phyloP scores from a whole-genome alignment of 2,797 vertebrate species.

The Benthosema pterotum region DNA sequence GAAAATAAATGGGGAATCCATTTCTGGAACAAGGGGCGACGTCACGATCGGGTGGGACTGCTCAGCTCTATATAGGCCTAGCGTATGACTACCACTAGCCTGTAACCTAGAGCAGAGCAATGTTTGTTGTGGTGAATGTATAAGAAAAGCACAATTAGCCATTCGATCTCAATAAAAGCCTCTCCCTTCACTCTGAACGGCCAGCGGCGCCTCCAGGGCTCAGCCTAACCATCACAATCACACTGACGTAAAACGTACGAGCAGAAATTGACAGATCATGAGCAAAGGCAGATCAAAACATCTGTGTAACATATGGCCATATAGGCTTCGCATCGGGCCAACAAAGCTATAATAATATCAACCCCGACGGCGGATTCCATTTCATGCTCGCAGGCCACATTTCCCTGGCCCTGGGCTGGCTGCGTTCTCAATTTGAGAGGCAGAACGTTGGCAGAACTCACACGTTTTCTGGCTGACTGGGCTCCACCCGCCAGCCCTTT shows the following conservation, averaged over 20 bases:
- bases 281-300: slow-evolving; percentile 35
- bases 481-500: slow-evolving; percentile 47
- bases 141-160: slow-evolving; percentile 25
- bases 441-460: slow-evolving; percentile 65
- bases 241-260: slow-evolving; percentile 6
- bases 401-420: neutral
- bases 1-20: too few relatives aligned
- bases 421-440: slow-evolving; percentile 30
- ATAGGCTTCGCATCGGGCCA: slow-evolving; percentile 29
- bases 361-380: slow-evolving; percentile 9
- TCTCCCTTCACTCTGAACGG: slow-evolving; percentile 8
- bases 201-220: slow-evolving; percentile 44
- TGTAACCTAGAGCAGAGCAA: slow-evolving; percentile 2
- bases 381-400: slow-evolving; percentile 30
- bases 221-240: slow-evolving; percentile 25
- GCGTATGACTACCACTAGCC: neutral
- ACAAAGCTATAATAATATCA: slow-evolving; percentile 4
- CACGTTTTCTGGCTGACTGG: slow-evolving; percentile 53
- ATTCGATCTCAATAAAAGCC: slow-evolving; percentile 40
- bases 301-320: slow-evolving; percentile 52
- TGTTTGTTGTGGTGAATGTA: slow-evolving; percentile 10
- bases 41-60: too few relatives aligned
- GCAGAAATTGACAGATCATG: slow-evolving; percentile 15
- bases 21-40: too few relatives aligned
- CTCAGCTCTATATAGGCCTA: too few relatives aligned